Evolutionary conservation across 2,113 vertebrate species (phyloP).

Genomic region (Carassius gibelio): DNA sequence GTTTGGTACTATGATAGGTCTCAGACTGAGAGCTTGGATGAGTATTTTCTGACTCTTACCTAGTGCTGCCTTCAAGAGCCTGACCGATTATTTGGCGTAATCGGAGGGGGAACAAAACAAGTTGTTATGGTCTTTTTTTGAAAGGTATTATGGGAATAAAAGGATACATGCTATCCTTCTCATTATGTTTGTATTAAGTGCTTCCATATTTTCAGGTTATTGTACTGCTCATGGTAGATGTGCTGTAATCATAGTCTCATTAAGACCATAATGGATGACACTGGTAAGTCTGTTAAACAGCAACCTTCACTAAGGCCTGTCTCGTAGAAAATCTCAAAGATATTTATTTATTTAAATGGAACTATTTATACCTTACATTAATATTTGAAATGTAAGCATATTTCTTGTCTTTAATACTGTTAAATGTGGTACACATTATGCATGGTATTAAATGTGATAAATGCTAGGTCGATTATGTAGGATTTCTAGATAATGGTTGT

Average conservation of each 20-base stretch:
- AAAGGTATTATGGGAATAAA: constrained; percentile 7
- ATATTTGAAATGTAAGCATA: constrained; percentile 18
- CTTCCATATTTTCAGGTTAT: constrained; percentile 45
- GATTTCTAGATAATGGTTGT: constrained; percentile 40
- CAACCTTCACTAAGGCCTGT: constrained; percentile 41
- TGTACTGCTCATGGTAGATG: constrained; percentile 38
- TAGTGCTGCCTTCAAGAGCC: constrained; percentile 54
- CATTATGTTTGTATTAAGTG: constrained; percentile 31
- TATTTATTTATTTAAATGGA: constrained; percentile 61
- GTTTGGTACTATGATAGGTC: constrained; percentile 54
- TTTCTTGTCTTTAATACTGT: constrained; percentile 36
- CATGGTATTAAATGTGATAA: constrained; percentile 49
- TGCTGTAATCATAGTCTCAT: constrained; percentile 38
- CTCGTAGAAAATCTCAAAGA: constrained; percentile 45
- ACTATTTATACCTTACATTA: constrained; percentile 52
- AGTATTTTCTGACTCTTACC: constrained; percentile 36
- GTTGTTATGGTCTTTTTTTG: background rate
- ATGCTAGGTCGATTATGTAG: constrained; percentile 36
- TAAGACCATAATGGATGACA: constrained; percentile 36
- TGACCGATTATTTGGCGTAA: constrained; percentile 48
- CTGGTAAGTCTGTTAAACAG: constrained; percentile 55
- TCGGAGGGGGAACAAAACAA: background rate
- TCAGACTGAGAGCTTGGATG: constrained; percentile 47
- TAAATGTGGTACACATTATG: constrained; percentile 46
- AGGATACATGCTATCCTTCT: constrained; percentile 5